A percentile compares a stretch with the other conserved stretches of the same genome.
Conservation (phyloP, 92 coral and sea anemone genomes). For the Bergia puertoricense region DNA sequence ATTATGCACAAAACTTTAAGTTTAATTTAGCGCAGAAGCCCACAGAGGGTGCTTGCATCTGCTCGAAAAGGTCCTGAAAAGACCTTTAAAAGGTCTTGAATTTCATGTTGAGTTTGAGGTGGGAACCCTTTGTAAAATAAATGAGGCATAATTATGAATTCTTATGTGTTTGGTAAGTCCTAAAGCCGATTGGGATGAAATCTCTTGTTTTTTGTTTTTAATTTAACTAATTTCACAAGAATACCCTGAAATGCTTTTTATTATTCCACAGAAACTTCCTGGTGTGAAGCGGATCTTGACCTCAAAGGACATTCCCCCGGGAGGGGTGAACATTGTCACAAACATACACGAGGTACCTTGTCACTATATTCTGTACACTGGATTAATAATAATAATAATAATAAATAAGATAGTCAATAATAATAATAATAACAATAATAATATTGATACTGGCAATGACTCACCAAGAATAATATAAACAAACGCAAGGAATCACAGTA, state of each 20-base stretch:
- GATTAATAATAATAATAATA: background rate
- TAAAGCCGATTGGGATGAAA: background rate
- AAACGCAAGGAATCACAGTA: no score
- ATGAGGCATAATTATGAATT: background rate
- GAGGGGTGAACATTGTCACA: conserved; percentile 77
- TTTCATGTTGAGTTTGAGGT: no score
- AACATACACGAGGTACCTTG: conserved; percentile 26
- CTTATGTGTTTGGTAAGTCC: background rate
- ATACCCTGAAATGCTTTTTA: no score
- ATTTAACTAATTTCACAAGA: background rate
- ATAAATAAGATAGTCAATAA: background rate
- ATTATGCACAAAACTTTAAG: no score
- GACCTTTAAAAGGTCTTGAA: no score
- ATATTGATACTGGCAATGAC: background rate
- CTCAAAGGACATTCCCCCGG: conserved; percentile 73
- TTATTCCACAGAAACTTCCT: conserved; percentile 66
- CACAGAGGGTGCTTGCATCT: no score
- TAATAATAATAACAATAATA: background rate
- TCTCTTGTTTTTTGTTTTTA: background rate
- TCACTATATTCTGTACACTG: no score
- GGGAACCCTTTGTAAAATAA: no score
- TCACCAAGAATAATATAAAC: background rate
- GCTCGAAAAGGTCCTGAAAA: no score
- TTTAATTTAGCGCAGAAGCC: no score
- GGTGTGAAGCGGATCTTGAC: conserved; percentile 77